Base-by-base conservation (phyloP, 1,140 invertebrate genomes). In the Metaphire vulgaris region DNA sequence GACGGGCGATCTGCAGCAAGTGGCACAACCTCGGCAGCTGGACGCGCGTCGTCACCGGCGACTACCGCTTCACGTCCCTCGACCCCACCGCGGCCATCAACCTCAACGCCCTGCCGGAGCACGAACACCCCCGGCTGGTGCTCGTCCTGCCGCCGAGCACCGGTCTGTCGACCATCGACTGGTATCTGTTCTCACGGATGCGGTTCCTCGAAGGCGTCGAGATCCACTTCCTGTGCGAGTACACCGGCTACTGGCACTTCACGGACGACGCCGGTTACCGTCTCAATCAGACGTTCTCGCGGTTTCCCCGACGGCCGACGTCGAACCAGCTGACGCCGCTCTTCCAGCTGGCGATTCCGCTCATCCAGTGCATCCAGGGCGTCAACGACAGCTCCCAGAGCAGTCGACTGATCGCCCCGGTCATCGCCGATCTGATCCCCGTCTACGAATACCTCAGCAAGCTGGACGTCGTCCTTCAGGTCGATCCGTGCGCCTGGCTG, bases 11-110 rank as follows among this genome's bases (percentile, higher is more conserved):
- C 77, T 75, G 74, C 74, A 78, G 72, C 41, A 34, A 66, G 32
- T 78, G 77, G 77, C 73, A 78, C 69, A 78, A 78, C 65, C 68
- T 78, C 28, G 74, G 74, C 1, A 76, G 75, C 34, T 78, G 77
- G 77, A 70, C 68, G 15, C 64, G 74, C n/a, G 73, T 34, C 0
- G 73, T 71, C 29, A 75, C 73, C 28, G 74, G 77, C 21, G 77
- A 78, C 56, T 78, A 78, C 33, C 73, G 72, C 32, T 71, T 75
- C 30, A 56, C 41, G 41, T 33, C n/a, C 34, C 15, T n/a, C 56
- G 68, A 72, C 33, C 21, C 34, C 16, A 71, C 70, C 21, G 21
- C 41, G 15, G 56, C 68, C 30, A 64, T 41, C 72, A 73, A 34
- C 34, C 65, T 78, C 28, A 78, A 28, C 32, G 69, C 41, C 26